Evolutionary conservation across 1,140 invertebrate species (phyloP).

Genomic region (Ostrea denselamellosa): DNA sequence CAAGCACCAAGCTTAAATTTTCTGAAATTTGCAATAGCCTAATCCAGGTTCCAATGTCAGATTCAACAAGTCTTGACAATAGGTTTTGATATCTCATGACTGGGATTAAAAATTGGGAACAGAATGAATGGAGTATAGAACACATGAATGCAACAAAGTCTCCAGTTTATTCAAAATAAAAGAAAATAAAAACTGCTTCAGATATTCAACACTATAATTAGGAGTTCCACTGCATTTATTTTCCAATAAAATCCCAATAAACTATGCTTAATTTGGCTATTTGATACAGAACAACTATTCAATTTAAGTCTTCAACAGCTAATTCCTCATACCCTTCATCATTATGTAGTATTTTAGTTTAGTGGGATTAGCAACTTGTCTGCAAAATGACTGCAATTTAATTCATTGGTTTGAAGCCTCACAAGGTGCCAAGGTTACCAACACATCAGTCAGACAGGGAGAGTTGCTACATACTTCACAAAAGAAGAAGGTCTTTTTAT

Average conservation of each 20-base stretch:
- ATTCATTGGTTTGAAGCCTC: slow-evolving; percentile 4
- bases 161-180: slow-evolving; percentile 26
- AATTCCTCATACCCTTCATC: slow-evolving; percentile 29
- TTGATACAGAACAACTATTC: slow-evolving; percentile 39
- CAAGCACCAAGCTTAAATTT: slow-evolving; percentile 22
- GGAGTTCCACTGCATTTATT: slow-evolving; percentile 39
- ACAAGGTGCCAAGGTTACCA: slow-evolving; percentile 11
- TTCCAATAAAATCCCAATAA: slow-evolving; percentile 42
- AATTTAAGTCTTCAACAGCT: slow-evolving; percentile 1
- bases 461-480: not conserved
- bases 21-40: slow-evolving; percentile 17
- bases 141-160: slow-evolving; percentile 4
- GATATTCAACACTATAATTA: slow-evolving; percentile 46
- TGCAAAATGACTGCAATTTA: slow-evolving; percentile 30
- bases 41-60: not conserved
- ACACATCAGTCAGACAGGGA: not conserved
- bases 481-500: not conserved
- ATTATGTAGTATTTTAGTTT: slow-evolving; percentile 25
- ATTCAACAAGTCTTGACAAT: slow-evolving; percentile 25
- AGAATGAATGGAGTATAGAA: not conserved
- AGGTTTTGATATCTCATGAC: slow-evolving; percentile 6
- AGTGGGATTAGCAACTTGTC: slow-evolving; percentile 26
- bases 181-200: slow-evolving; percentile 21
- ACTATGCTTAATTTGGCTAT: slow-evolving; percentile 27
- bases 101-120: slow-evolving; percentile 13